Evolutionary conservation across 2,113 vertebrate genomes (phyloP).

Genomic region (Brevimyrus niger): DNA sequence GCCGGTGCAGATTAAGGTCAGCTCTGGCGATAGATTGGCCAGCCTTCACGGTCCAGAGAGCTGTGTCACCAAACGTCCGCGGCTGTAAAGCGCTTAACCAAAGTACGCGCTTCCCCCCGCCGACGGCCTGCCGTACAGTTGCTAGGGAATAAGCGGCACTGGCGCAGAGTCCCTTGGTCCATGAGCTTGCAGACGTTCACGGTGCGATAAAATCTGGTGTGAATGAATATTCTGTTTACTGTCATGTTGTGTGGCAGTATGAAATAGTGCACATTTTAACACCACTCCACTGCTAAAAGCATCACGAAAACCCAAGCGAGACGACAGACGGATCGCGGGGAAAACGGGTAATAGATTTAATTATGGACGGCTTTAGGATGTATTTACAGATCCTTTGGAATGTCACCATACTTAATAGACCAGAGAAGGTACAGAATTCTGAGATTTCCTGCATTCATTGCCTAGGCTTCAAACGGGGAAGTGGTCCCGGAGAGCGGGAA

Average conservation of each 20-base stretch:
- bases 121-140: neutral
- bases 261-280: neutral
- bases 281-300: slow-evolving; percentile 1
- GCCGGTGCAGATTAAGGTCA: slow-evolving; percentile 31
- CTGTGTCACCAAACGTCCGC: neutral
- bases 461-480: neutral
- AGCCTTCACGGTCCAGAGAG: neutral
- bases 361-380: neutral
- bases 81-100: neutral
- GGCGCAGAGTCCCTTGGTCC: neutral
- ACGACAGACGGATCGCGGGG: neutral
- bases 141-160: slow-evolving; percentile 13
- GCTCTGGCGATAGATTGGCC: slow-evolving; percentile 26
- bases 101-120: neutral
- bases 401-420: neutral
- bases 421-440: neutral
- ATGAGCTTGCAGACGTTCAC: neutral
- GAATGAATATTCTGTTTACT: slow-evolving; percentile 12
- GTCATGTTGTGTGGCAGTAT: neutral
- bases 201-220: slow-evolving; percentile 8
- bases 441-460: neutral
- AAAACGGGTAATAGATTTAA: neutral
- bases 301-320: neutral
- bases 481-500: neutral
- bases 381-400: neutral